Evolutionary conservation across 2,888 invertebrate species (phyloP), one percentile per base, ranked within the genome.

Genomic region (Caenorhabditis macrosperma): DNA sequence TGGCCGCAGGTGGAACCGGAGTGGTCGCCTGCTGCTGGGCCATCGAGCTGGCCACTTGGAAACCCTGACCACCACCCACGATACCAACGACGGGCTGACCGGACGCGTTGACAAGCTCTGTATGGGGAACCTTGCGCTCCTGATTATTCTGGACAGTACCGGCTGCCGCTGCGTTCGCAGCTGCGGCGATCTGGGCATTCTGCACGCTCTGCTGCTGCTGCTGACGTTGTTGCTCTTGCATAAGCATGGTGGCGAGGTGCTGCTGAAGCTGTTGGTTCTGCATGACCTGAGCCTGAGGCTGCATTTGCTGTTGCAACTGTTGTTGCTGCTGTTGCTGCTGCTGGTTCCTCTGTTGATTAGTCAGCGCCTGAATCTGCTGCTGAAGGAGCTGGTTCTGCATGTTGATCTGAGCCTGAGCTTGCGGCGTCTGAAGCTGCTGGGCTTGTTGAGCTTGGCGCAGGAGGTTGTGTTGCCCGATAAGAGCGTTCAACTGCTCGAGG

Each of bases 381-480:
- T 78, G 64, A 1, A 71, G 48, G 15, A 64, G 22, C 26, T 63
- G 63, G 12, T 76, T 64, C n/a, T 69, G 66, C 6, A 44, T 28
- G 30, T 66, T 64, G 17, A 24, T 33, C n/a, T 48, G 68, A 33
- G 61, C 48, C 24, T 61, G 57, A 24, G 48, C 68, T 50, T 63
- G 76, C 33, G 63, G 63, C 22, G 48, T 50, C 72, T 78, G 78
- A 10, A 74, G 50, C 30, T 74, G 78, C 38, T 75, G 75, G 12
- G 74, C 77, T 41, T 74, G 78, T 52, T 71, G 74, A n/a, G 72
- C 76, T 46, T 74, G 82, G 1, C 59, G 60, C 17, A 78, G 57
- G 30, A 72, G 48, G 10, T 35, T 54, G 22, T 78, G 67, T 15
- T 78, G 78, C 5, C 74, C 72, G 6, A 78, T 12, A 6, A 78